Conservation (phyloP, 2,797 vertebrate species). For the Etheostoma perlongum region DNA sequence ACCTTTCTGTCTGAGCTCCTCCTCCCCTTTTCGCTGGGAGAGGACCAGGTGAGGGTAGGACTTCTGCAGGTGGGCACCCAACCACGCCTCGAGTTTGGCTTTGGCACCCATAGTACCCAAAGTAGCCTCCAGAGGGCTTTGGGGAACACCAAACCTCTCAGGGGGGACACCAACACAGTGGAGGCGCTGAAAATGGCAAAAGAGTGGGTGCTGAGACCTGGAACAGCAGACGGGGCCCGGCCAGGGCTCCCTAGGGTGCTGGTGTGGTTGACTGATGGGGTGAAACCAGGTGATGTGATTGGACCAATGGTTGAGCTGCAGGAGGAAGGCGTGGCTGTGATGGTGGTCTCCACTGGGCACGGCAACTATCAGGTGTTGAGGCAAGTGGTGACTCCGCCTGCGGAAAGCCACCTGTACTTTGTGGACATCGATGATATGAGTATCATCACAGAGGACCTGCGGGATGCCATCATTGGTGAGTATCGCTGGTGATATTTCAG, state of each 20-base stretch:
- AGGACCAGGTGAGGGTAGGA: conserved; percentile 88
- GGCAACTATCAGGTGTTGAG: conserved; percentile 90
- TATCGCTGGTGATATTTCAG: background rate
- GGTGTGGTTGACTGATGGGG: conserved; percentile 96
- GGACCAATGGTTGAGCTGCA: conserved; percentile 89
- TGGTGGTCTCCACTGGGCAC: conserved; percentile 93
- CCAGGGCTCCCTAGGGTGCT: conserved; percentile 90
- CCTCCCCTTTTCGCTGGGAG: conserved; percentile 88
- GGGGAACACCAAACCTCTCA: conserved; percentile 82
- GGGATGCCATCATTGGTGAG: conserved; percentile 90
- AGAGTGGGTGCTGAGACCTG: conserved; percentile 80
- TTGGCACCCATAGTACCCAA: conserved; percentile 78
- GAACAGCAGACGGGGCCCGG: conserved; percentile 78
- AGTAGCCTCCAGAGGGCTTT: conserved; percentile 83
- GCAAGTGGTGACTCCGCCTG: conserved; percentile 87
- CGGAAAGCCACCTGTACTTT: conserved; percentile 89
- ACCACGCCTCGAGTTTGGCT: conserved; percentile 91
- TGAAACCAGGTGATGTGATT: conserved; percentile 90
- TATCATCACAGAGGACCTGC: conserved; percentile 90
- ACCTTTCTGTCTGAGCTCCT: conserved; percentile 92
- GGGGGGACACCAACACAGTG: conserved; percentile 96
- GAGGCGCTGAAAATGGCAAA: conserved; percentile 86
- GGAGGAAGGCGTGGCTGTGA: conserved; percentile 88
- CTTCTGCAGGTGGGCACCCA: conserved; percentile 91
- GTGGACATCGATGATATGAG: conserved; percentile 95